These are phyloP conservation scores for Volucella inflata DNA, from an alignment of 2,888 invertebrate genomes.

Conservation along the genomic window DNA sequence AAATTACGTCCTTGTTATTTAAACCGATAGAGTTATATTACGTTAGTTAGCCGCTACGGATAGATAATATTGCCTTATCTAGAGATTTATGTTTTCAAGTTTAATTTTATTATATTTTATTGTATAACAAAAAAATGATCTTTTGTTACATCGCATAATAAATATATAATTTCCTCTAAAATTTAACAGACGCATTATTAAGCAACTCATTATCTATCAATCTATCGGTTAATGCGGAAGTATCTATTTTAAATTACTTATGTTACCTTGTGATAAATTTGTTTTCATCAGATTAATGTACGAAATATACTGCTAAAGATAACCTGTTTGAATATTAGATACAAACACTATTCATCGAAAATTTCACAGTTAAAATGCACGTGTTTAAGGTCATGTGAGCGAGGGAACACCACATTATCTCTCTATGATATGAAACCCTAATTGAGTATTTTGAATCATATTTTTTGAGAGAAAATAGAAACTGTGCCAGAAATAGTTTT, in stretches of 20 bases:
- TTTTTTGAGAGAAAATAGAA: slow-evolving; percentile 1
- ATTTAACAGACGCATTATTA: not conserved
- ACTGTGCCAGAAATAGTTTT: slow-evolving; percentile 38
- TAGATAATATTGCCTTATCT: too few relatives aligned
- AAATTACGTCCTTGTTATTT: not conserved
- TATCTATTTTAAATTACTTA: not conserved
- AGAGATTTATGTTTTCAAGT: too few relatives aligned
- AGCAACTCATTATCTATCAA: not conserved
- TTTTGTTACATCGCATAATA: too few relatives aligned
- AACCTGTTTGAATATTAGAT: slow-evolving; percentile 23
- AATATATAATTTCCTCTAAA: too few relatives aligned
- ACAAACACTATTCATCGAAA: not conserved
- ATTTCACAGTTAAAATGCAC: slow-evolving; percentile 22
- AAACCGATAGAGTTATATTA: not conserved
- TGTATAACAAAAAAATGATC: too few relatives aligned
- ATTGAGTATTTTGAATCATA: slow-evolving; percentile 18
- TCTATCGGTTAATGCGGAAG: slow-evolving; percentile 2
- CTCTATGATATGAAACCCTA: slow-evolving; percentile 11
- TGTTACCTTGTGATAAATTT: too few relatives aligned
- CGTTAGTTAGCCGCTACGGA: too few relatives aligned
- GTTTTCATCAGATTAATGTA: not conserved
- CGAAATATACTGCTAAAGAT: not conserved
- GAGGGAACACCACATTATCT: not conserved
- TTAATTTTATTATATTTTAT: too few relatives aligned
- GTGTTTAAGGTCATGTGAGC: slow-evolving; percentile 48